Evolutionary conservation across 1,140 invertebrate genomes (phyloP), one percentile per base, ranked within the genome.

Genomic region (Bombus pascuorum): DNA sequence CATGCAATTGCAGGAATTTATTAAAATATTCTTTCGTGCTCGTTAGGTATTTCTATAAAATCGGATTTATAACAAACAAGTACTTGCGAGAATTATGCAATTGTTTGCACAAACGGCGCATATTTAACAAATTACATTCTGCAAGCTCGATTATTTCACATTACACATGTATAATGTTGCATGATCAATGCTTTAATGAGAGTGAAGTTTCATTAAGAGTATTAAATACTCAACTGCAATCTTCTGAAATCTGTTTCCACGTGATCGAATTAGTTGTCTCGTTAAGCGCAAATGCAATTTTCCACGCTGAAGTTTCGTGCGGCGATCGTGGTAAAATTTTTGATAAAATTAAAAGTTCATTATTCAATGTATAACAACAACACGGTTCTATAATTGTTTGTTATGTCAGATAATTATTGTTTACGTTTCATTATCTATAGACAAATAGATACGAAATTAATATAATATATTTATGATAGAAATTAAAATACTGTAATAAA

Each of bases 201-300:
- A 80, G 28, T 18, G 25, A 70, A n/a, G 77, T 80, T 70, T 25
- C 8, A 44, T 10, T 47, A 53, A 80, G 42, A 80, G 65, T n/a
- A 80, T 70, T 80, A 80, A 80, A 70, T 37, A 70, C 32, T 13
- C 42, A 37, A 80, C 28, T 25, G 39, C 32, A 13, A 80, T 70
- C 78, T 80, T 68, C 65, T 22, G 22, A 47, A 80, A 68, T 34
- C 44, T 68, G 18, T 79, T 68, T 34, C 65, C 42, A 18, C 42
- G 53, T 68, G 77, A 79, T 79, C 62, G 42, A 79, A 68, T 79
- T 68, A 68, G 32, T 70, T 53, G 65, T 37, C 34, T 47, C 65
- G 32, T 70, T 70, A 70, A 65, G 44, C 4, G 65, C 15, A n/a
- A 53, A 68, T 42, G 6, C 1, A 79, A 79, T 66, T 79, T 79